A percentile compares a stretch with the other conserved stretches of the same genome.
Evolutionary conservation across 2,888 invertebrate genomes (phyloP).

Genomic region (Chrysotoxum bicinctum): DNA sequence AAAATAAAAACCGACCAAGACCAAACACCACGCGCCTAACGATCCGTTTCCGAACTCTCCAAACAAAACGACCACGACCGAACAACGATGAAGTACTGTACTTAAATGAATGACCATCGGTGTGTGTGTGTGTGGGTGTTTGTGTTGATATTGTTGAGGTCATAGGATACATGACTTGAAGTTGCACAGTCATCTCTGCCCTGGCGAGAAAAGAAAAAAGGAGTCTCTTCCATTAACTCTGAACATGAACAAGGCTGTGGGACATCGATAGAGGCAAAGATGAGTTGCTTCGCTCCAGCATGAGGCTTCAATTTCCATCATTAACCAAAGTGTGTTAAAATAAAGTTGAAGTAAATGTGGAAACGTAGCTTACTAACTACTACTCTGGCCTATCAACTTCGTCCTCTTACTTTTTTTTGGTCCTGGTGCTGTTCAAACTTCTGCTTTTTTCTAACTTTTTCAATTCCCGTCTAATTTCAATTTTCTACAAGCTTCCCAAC

Average conservation of each 20-base stretch:
- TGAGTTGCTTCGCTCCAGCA: slow-evolving; percentile 3
- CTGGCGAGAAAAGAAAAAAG: background rate
- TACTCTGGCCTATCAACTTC: slow-evolving; percentile 39
- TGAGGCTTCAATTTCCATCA: slow-evolving; percentile 21
- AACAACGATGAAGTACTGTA: slow-evolving; percentile 3
- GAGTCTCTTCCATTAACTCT: slow-evolving; percentile 49
- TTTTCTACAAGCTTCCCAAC: slow-evolving; percentile 61
- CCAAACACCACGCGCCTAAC: slow-evolving; percentile 50
- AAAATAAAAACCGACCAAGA: background rate
- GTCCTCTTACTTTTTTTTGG: background rate
- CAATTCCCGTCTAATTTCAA: slow-evolving; percentile 72
- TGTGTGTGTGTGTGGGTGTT: background rate
- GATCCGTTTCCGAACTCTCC: slow-evolving; percentile 33
- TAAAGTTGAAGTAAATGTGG: slow-evolving; percentile 42
- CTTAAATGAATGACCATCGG: slow-evolving; percentile 43
- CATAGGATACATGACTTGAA: slow-evolving; percentile 26
- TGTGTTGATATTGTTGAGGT: background rate
- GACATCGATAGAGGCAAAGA: slow-evolving; percentile 3
- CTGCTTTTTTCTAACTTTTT: slow-evolving; percentile 59
- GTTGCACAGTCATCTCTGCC: slow-evolving; percentile 31
- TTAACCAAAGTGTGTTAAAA: slow-evolving; percentile 26
- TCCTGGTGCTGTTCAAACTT: slow-evolving; percentile 26
- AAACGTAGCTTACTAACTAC: background rate
- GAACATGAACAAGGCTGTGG: slow-evolving; percentile 44
- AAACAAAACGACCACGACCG: background rate